Evolutionary conservation across 2,797 vertebrate species (phyloP).

Genomic region (Cephalopachus bancanus): DNA sequence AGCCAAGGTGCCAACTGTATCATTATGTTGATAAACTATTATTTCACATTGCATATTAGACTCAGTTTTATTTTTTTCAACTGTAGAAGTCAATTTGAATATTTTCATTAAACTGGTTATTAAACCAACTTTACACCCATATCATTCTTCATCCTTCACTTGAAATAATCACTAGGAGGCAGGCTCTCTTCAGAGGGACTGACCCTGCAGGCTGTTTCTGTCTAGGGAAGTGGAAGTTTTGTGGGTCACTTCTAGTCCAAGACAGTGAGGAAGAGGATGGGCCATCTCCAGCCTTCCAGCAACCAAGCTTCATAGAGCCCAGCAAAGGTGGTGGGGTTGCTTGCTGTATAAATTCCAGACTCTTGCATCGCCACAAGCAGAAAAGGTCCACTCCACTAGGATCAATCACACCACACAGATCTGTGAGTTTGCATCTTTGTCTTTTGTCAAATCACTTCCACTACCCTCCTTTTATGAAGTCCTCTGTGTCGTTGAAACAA

Average conservation of each 20-base stretch:
- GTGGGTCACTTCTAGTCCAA: fast-evolving
- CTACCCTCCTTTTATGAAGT: fast-evolving
- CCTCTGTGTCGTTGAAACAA: background rate
- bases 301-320: no score
- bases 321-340: background rate
- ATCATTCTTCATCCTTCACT: no score
- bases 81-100: background rate
- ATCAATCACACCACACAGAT: fast-evolving
- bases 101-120: background rate
- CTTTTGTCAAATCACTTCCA: background rate
- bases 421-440: no score
- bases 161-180: background rate
- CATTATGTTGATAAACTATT: background rate
- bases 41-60: background rate
- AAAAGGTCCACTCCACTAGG: background rate
- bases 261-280: no score
- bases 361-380: background rate
- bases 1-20: background rate
- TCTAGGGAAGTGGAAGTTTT: no score
- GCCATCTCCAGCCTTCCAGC: background rate
- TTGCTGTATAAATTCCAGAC: background rate
- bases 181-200: fast-evolving
- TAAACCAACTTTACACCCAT: background rate
- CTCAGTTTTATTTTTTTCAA: background rate
- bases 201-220: no score